These are phyloP conservation scores for Prionace glauca DNA, from an alignment of 2,797 vertebrate species.

Conservation along the genomic window DNA sequence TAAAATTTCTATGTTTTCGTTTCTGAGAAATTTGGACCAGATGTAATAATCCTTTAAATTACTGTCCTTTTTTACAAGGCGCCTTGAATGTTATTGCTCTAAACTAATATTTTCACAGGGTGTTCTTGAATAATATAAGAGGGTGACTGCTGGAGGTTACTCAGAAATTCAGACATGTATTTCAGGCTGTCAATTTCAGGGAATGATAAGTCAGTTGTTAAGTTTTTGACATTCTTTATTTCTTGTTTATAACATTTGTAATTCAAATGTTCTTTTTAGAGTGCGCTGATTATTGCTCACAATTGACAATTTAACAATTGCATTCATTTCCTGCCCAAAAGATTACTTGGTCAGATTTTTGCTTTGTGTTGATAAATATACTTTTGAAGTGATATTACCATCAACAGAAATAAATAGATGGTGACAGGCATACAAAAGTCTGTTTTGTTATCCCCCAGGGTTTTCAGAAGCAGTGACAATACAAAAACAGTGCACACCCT, in stretches of 20 bases:
- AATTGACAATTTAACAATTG: background rate
- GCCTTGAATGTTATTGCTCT: conserved; percentile 56
- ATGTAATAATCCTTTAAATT: conserved; percentile 65
- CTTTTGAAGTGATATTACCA: background rate
- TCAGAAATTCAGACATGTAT: conserved; percentile 56
- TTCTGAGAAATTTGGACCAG: conserved; percentile 64
- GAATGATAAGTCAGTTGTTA: conserved; percentile 4
- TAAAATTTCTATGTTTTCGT: conserved; percentile 70
- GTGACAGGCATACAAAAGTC: background rate
- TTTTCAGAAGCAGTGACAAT: conserved; percentile 23
- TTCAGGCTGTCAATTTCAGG: conserved; percentile 54
- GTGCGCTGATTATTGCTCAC: background rate
- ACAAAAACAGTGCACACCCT: background rate
- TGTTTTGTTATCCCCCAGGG: background rate
- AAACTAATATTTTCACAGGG: conserved; percentile 65
- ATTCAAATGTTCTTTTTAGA: background rate
- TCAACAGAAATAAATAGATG: background rate
- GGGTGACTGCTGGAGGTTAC: conserved; percentile 50
- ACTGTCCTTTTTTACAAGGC: conserved; percentile 60
- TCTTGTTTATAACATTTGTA: conserved; percentile 1
- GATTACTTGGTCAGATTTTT: background rate
- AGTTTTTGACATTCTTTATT: background rate
- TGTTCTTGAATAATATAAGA: conserved; percentile 68
- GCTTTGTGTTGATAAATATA: background rate
- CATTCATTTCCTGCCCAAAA: background rate